Evolutionary conservation across 35 echinoderm and acorn worm genomes (phyloP).

Genomic region (Lytechinus variegatus): DNA sequence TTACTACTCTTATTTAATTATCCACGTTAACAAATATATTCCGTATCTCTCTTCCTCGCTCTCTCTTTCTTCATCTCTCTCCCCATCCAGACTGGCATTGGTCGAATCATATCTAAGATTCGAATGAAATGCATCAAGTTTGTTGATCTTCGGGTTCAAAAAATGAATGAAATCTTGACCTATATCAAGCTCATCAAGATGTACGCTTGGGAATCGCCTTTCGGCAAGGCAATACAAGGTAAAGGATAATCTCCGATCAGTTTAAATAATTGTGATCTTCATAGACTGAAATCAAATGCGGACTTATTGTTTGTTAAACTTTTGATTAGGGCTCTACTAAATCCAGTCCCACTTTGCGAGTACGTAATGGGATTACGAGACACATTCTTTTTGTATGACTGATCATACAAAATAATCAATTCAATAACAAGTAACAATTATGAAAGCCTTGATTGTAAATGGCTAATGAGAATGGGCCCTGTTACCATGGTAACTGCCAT

Average conservation of each 20-base stretch:
- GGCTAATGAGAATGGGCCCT: too few species aligned
- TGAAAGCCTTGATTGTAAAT: too few species aligned
- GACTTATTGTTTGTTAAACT: too few species aligned
- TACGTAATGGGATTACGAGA: too few species aligned
- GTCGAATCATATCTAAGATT: slow-evolving; percentile 49
- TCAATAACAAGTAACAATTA: too few species aligned
- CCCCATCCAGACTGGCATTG: slow-evolving; percentile 33
- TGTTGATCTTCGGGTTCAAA: slow-evolving; percentile 82
- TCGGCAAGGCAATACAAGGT: slow-evolving; percentile 85
- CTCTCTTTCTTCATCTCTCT: background rate
- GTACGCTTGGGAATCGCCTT: slow-evolving; percentile 97
- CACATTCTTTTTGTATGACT: too few species aligned
- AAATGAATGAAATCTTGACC: slow-evolving; percentile 92
- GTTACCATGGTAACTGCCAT: too few species aligned
- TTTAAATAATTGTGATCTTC: too few species aligned
- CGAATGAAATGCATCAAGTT: slow-evolving; percentile 74
- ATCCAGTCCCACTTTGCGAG: too few species aligned
- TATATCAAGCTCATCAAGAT: slow-evolving; percentile 98
- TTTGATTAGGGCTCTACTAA: too few species aligned
- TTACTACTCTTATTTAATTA: background rate
- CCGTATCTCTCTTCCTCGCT: background rate
- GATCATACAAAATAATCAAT: too few species aligned
- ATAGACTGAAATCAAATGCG: too few species aligned
- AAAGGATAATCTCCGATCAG: background rate
- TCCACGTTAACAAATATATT: background rate